Base-by-base conservation (phyloP, 2,888 invertebrate genomes). In the Fabriciana adippe region DNA sequence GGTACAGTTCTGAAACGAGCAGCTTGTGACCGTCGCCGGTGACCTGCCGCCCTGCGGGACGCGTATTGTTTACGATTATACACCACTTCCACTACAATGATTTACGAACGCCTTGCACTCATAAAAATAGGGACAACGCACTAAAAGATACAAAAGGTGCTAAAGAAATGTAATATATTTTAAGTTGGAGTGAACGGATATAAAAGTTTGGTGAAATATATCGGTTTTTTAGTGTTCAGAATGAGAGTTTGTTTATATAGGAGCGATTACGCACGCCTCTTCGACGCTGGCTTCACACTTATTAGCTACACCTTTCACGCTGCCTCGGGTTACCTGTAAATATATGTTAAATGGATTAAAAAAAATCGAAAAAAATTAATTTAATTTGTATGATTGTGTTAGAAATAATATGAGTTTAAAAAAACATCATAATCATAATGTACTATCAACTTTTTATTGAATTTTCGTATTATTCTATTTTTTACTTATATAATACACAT, bases 121-220 rank as follows among this genome's bases (percentile, higher is more conserved):
- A 92, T 92, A 92, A 92, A 90, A 84, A 82, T 84, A 88, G 90
- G 92, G 92, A 90, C 89, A 89, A 87, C 86, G 86, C 85, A 89
- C 89, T 90, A 90, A 91, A 92, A 92, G 88, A 89, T 87, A 92
- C 92, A 92, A 92, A 92, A 92, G 92, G 91, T 91, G 90, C 90
- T 92, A 90, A 90, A 91, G 90, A 92, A 72, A 90, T 86, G 90
- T 89, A 87, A 91, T 90, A 92, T 91, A 90, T 91, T 92, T 88
- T 82, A 89, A 90, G 89, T 89, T 86, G 81, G 84, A 87, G 84
- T 81, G 86, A 88, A 90, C 86, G 86, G 86, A 87, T 90, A 91
- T 91, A 91, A 92, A 90, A 89, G 86, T 90, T 89, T 86, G 86
- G 89, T 89, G 87, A 90, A 91, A 90, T 91, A 90, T 90, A 91